Conservation (phyloP, 2,888 invertebrate species). For the Acanthosepion pharaonis region DNA sequence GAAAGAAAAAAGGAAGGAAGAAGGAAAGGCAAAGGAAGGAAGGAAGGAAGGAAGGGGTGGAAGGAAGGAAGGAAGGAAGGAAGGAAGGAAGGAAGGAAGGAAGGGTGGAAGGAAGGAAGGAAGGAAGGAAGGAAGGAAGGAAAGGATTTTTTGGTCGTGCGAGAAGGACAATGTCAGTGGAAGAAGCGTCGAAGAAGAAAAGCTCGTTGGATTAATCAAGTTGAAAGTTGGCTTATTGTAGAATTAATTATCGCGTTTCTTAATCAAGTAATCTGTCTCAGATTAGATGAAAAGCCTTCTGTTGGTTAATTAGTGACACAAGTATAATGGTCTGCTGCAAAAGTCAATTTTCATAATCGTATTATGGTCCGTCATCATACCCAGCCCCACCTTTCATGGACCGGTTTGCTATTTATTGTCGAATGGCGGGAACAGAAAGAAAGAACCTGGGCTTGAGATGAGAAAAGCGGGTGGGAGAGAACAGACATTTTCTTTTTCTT, state of each 20-base stretch:
- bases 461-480: too few species aligned
- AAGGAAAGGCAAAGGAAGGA: too few species aligned
- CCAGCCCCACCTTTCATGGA: not conserved
- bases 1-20: too few species aligned
- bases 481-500: too few species aligned
- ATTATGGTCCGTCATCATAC: not conserved
- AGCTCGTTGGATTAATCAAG: not conserved
- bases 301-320: not conserved
- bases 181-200: not conserved
- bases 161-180: not conserved
- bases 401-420: not conserved
- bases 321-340: not conserved
- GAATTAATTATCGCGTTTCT: not conserved
- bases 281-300: conserved; percentile 33
- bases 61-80: too few species aligned
- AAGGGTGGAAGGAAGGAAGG: too few species aligned
- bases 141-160: too few species aligned
- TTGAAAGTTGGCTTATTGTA: not conserved
- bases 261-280: conserved; percentile 21
- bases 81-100: too few species aligned
- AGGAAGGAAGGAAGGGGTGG: too few species aligned
- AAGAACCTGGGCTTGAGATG: not conserved
- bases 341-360: conserved; percentile 23
- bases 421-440: not conserved
- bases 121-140: too few species aligned